Conservation (phyloP, 2,888 invertebrate genomes). For the Candidula unifasciata region DNA sequence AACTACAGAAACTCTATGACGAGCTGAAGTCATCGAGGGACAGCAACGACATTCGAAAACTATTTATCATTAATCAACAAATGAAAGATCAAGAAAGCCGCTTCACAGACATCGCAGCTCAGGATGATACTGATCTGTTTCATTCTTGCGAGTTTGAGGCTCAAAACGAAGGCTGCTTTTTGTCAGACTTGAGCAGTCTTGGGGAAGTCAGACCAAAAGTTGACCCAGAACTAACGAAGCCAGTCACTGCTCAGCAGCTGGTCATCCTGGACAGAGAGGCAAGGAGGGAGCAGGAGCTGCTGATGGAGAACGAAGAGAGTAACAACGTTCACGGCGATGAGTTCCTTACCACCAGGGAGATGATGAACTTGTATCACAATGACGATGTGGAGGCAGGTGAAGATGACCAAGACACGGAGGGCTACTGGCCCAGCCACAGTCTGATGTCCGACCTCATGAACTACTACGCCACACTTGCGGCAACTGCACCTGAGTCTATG, state of each 20-base stretch:
- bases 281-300: constrained; percentile 51
- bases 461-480: background rate
- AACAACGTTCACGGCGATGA: constrained; percentile 55
- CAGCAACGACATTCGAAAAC: constrained; percentile 65
- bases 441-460: constrained; percentile 33
- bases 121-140: constrained; percentile 68
- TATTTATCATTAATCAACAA: constrained; percentile 68
- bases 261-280: constrained; percentile 62
- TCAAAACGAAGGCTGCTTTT: constrained; percentile 67
- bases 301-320: constrained; percentile 52
- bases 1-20: constrained; percentile 69
- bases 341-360: background rate
- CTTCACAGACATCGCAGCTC: constrained; percentile 61
- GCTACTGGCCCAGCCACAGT: background rate
- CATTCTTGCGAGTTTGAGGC: constrained; percentile 66
- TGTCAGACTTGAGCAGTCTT: constrained; percentile 70
- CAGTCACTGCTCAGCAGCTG: constrained; percentile 66
- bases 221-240: constrained; percentile 64
- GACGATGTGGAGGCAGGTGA: background rate
- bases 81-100: constrained; percentile 67
- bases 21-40: constrained; percentile 65
- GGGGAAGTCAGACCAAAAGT: constrained; percentile 66
- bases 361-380: constrained; percentile 13
- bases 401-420: constrained; percentile 20
- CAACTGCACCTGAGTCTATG: background rate